A percentile compares a stretch with the other conserved stretches of the same genome.
These are phyloP conservation scores for Carabus problematicus DNA, from an alignment of 2,888 invertebrate genomes.

Conservation along the genomic window DNA sequence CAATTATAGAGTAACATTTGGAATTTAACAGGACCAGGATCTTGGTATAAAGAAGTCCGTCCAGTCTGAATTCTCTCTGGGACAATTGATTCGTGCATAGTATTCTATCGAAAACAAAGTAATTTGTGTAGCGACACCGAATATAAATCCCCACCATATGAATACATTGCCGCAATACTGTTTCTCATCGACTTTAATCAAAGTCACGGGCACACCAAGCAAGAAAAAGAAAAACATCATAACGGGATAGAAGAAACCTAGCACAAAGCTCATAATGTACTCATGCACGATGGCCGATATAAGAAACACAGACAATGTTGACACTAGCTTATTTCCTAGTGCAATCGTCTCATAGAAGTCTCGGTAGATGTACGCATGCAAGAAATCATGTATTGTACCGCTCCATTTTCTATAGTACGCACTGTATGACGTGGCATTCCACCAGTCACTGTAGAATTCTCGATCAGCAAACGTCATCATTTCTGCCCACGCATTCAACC, in stretches of 20 bases:
- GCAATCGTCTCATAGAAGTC: conserved; percentile 78
- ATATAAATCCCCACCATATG: conserved; percentile 80
- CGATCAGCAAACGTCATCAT: conserved; percentile 87
- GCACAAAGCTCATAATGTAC: conserved; percentile 77
- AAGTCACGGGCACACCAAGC: conserved; percentile 68
- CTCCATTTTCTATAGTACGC: conserved; percentile 94
- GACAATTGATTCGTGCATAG: conserved; percentile 81
- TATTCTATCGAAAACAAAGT: conserved; percentile 86
- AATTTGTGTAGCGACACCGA: conserved; percentile 79
- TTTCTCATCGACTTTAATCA: conserved; percentile 59
- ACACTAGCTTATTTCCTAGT: conserved; percentile 58
- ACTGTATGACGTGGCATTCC: conserved; percentile 84
- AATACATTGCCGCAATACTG: conserved; percentile 72
- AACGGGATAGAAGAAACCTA: conserved; percentile 89
- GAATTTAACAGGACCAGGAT: conserved; percentile 11
- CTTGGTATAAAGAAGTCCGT: conserved; percentile 28
- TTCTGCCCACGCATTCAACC: conserved; percentile 92
- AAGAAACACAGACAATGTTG: conserved; percentile 72
- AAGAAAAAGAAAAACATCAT: conserved; percentile 79
- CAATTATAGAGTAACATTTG: no score
- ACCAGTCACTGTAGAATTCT: conserved; percentile 93
- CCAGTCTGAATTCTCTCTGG: conserved; percentile 55
- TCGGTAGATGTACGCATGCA: conserved; percentile 62
- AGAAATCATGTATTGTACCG: conserved; percentile 92
- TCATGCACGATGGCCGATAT: conserved; percentile 90